Evolutionary conservation across 1,140 invertebrate species (phyloP), one percentile per base, ranked within the genome.

Genomic region (Ceratosolen solmsi): DNA sequence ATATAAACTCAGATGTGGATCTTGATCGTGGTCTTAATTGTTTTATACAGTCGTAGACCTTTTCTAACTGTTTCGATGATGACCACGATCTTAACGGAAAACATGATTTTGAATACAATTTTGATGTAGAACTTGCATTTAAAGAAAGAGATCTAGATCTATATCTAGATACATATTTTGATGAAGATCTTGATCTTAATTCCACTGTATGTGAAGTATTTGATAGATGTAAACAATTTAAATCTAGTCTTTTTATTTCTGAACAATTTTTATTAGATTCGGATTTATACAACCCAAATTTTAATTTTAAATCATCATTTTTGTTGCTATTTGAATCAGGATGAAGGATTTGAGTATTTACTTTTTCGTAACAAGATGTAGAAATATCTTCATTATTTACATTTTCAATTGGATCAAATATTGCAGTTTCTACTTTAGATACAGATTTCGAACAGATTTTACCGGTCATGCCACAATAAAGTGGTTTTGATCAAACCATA

Each of bases 1-100:
- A 89, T 25, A 85, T 81, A 4, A 89, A 90, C 25, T 87, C 82
- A n/a, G 78, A 89, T 82, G 79, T 85, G 2, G 91, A 91, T 27
- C 84, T 86, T 41, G 88, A 89, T 30, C 83, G 30, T 25, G 90
- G 87, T 80, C 86, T 84, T 25, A 13, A 46, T 7, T 13, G n/a
- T 46, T 46, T 46, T 46, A 46, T 5, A 17, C 20, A 54, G 87
- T 90, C 33, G 84, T 71, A 36, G 85, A 77, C 46, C 77, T 68
- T 22, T n/a, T 68, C 38, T 68, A 25, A 38, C 9, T 38, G 60
- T 9, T 38, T 65, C 56, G 89, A 89, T 20, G 74, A 56, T 73
- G 87, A 88, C 54, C 84, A 60, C 5, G 88, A 89, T 80, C 84
- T 82, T 51, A 84, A 86, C 86, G 71, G 82, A 68, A 87, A 87